Conservation (phyloP, 2,888 invertebrate genomes). For the Falcaria lacertinaria region DNA sequence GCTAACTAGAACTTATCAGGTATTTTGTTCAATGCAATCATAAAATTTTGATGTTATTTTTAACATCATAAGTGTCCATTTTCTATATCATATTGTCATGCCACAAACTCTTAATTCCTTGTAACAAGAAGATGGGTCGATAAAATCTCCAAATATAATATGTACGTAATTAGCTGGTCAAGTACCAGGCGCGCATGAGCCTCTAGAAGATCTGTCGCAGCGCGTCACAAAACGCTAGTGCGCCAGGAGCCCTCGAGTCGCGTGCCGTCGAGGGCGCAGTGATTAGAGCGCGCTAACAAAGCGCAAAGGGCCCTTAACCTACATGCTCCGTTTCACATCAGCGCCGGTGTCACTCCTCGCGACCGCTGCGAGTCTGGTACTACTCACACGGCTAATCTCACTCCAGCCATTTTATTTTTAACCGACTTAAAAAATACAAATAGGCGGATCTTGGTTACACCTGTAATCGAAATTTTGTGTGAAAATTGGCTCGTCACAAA, state of each 20-base stretch:
- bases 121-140: too few relatives aligned
- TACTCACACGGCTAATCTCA: slow-evolving; percentile 54
- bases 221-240: slow-evolving; percentile 73
- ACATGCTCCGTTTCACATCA: slow-evolving; percentile 76
- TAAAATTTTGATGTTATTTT: too few relatives aligned
- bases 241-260: slow-evolving; percentile 63
- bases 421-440: slow-evolving; percentile 2
- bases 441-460: too few relatives aligned
- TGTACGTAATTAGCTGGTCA: slow-evolving; percentile 9
- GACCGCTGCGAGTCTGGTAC: slow-evolving; percentile 56
- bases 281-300: slow-evolving; percentile 79
- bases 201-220: slow-evolving; percentile 46
- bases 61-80: too few relatives aligned
- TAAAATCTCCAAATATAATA: slow-evolving; percentile 5
- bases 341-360: slow-evolving; percentile 58
- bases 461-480: too few relatives aligned
- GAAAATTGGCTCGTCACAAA: too few relatives aligned
- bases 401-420: slow-evolving; percentile 21
- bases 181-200: slow-evolving; percentile 42
- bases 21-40: too few relatives aligned
- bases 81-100: too few relatives aligned
- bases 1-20: too few relatives aligned
- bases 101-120: too few relatives aligned
- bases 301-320: slow-evolving; percentile 73
- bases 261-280: slow-evolving; percentile 69